Percentiles rank a stretch among this genome's conserved stretches.
These are phyloP conservation scores for Struthidea cinerea DNA, from an alignment of 2,113 vertebrate genomes.

Conservation along the genomic window DNA sequence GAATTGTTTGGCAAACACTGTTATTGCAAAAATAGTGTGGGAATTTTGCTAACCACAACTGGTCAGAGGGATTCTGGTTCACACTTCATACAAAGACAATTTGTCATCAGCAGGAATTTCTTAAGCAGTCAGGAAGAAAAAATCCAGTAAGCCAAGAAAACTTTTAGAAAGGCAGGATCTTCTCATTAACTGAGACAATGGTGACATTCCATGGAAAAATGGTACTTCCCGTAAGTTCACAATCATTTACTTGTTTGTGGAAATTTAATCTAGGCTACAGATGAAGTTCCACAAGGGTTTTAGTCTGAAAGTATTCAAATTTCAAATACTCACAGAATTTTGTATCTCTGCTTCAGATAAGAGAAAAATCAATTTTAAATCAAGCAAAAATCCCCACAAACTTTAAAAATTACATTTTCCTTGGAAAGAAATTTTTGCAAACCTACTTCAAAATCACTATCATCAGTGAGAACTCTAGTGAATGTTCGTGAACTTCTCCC, in stretches of 20 bases:
- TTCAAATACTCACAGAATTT: not conserved
- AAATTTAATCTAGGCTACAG: not conserved
- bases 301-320: not conserved
- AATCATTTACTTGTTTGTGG: not conserved
- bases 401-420: not conserved
- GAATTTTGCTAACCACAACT: not conserved
- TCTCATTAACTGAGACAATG: not conserved
- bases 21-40: not conserved
- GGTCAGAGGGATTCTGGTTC: not conserved
- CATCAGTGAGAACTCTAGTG: not conserved
- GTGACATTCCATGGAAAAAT: not conserved
- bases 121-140: not conserved
- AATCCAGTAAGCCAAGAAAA: not conserved
- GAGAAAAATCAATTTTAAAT: not conserved
- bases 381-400: not conserved
- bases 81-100: not conserved
- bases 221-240: not conserved
- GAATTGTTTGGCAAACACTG: not conserved
- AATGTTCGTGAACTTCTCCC: not conserved
- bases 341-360: not conserved
- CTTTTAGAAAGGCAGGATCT: not conserved
- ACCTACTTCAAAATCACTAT: not conserved
- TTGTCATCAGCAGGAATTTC: constrained; percentile 3
- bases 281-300: not conserved
- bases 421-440: not conserved